Conservation (phyloP, 2,888 invertebrate species). For the Liopterus haemorrhoidalis region DNA sequence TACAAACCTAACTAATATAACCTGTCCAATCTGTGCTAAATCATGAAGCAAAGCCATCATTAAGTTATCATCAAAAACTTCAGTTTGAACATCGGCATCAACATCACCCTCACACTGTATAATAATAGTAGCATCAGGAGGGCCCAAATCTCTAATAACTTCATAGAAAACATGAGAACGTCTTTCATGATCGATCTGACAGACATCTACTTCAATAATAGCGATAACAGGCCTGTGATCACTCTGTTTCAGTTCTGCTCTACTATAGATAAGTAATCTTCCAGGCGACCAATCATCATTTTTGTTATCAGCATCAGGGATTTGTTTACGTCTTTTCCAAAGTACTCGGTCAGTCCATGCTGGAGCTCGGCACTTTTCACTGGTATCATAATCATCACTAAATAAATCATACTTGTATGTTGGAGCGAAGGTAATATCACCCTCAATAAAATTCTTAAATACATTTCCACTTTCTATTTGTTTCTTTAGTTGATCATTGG, state of each 20-base stretch:
- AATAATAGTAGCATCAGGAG: constrained; percentile 90
- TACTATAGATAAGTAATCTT: constrained; percentile 78
- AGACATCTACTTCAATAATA: constrained; percentile 80
- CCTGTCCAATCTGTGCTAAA: constrained; percentile 79
- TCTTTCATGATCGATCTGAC: constrained; percentile 69
- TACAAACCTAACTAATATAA: constrained; percentile 85
- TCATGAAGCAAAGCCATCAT: constrained; percentile 75
- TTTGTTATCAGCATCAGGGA: constrained; percentile 53
- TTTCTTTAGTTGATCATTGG: constrained; percentile 80
- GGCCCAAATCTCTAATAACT: constrained; percentile 81
- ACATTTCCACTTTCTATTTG: constrained; percentile 76
- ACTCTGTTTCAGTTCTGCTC: constrained; percentile 93
- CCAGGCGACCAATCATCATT: constrained; percentile 68
- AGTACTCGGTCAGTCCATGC: constrained; percentile 99
- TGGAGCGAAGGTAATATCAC: constrained; percentile 84
- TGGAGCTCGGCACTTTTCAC: constrained; percentile 93
- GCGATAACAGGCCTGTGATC: constrained; percentile 96
- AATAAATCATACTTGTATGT: constrained; percentile 99
- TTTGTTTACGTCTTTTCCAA: constrained; percentile 77
- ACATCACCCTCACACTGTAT: constrained; percentile 48
- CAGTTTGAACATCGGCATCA: constrained; percentile 49
- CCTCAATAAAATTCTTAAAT: constrained; percentile 91
- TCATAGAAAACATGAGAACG: constrained; percentile 77
- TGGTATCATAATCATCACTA: constrained; percentile 98
- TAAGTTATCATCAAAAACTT: constrained; percentile 72